Evolutionary conservation across 1,140 invertebrate genomes (phyloP).

Genomic region (Musca vetustissima): DNA sequence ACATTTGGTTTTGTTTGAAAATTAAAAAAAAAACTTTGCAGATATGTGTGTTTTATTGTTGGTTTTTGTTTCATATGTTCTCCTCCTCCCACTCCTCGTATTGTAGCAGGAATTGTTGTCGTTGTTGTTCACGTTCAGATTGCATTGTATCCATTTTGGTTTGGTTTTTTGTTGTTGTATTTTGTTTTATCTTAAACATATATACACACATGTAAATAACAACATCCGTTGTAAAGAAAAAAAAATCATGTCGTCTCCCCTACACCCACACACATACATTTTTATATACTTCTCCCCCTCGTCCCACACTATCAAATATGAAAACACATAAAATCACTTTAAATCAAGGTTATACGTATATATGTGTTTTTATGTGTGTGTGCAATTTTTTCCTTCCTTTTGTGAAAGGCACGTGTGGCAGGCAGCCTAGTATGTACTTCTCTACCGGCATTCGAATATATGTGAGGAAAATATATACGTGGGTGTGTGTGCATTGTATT

Average conservation of each 20-base stretch:
- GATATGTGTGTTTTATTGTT: no score
- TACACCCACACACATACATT: no score
- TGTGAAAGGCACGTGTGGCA: background rate
- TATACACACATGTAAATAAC: slow-evolving; percentile 1
- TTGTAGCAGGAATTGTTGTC: background rate
- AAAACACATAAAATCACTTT: slow-evolving; percentile 11
- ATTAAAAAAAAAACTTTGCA: no score
- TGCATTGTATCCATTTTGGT: background rate
- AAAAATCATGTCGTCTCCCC: background rate
- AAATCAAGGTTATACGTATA: slow-evolving; percentile 8
- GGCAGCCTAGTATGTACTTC: background rate
- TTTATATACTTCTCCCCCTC: no score
- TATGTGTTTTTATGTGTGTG: no score
- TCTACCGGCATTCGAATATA: background rate
- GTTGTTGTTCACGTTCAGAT: background rate
- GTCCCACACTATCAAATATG: background rate
- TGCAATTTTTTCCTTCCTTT: no score
- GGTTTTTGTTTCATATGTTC: no score
- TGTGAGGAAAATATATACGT: no score
- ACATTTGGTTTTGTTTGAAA: no score
- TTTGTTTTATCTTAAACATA: background rate
- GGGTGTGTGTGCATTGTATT: no score
- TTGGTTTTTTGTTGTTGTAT: background rate
- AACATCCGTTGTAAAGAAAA: slow-evolving; percentile 9
- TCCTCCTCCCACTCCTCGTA: no score